Base-by-base conservation (phyloP, 2,888 invertebrate genomes). In the Theretra japonica region DNA sequence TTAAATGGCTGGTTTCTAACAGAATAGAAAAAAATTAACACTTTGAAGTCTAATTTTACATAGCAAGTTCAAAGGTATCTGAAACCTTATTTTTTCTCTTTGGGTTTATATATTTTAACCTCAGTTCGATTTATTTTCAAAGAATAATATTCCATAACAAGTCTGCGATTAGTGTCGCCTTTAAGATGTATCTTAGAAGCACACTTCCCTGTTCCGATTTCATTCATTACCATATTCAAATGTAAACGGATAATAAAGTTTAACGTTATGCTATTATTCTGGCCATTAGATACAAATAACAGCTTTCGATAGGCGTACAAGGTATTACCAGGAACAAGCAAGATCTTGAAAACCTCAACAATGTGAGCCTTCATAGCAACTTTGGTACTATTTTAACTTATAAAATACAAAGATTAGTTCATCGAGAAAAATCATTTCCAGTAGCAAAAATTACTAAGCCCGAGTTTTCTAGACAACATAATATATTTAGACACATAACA, bases 151-250 rank as follows among this genome's bases (percentile, higher is more conserved):
- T 28, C 28, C 5, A 28, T 28, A 28, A 28, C 5, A 28, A 28
- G 41, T 11, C 11, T 11, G 15, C 11, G 1, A 41, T 15, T 41
- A 41, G 3, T 11, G 5, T 7, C 7, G 33, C 33, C 41, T 3
- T 41, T 41, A 8, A 23, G 3, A 58, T 28, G 23, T 23, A 5
- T 21, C 15, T 65, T 65, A 48, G 6, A 23, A 30, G 8, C 17
- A 65, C 48, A 48, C 17, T 65, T 58, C 60, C 58, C 73, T 69
- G 68, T 68, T 69, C 73, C 75, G 65, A 73, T 74, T 70, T 74
- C 73, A 70, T 70, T 72, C 71, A 75, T 76, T 72, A 70, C 41
- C 17, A 65, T 72, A 73, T 75, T 73, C 72, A 69, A 75, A 73
- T 71, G 72, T 65, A 68, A 70, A 69, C 70, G 30, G 65, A 23